Evolutionary conservation across 2,888 invertebrate species (phyloP).

Genomic region (Entomobrya proxima): DNA sequence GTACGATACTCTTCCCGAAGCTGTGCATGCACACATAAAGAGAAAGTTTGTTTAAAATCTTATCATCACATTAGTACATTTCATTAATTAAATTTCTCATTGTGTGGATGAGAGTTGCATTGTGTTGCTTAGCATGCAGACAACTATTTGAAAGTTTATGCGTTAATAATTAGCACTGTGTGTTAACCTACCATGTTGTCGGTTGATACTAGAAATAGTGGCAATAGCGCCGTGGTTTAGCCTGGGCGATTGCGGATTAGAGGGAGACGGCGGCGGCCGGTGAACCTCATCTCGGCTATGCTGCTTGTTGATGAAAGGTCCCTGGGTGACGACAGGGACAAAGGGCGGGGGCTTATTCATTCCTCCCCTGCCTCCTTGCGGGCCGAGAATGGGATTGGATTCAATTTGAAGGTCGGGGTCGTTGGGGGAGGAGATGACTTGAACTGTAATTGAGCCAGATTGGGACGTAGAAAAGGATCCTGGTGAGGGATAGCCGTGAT

Average conservation of each 20-base stretch:
- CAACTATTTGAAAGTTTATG: no score
- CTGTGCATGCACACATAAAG: constrained; percentile 1
- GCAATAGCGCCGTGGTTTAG: constrained; percentile 70
- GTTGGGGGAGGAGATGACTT: constrained; percentile 82
- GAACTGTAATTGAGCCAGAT: constrained; percentile 80
- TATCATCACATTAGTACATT: background rate
- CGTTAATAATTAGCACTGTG: no score
- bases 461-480: constrained; percentile 76
- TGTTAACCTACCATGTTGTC: constrained; percentile 70
- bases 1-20: constrained; percentile 55
- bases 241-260: constrained; percentile 58
- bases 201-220: constrained; percentile 74
- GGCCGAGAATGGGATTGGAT: constrained; percentile 79
- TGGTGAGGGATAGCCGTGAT: constrained; percentile 76
- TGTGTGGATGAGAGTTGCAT: background rate
- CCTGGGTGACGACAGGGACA: constrained; percentile 67
- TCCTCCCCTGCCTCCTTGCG: constrained; percentile 61
- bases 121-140: background rate
- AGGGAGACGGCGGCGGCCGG: constrained; percentile 56
- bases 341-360: constrained; percentile 70
- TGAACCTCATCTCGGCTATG: constrained; percentile 48
- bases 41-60: background rate
- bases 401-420: constrained; percentile 81
- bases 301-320: constrained; percentile 51
- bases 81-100: background rate